These are phyloP conservation scores for Chloroclystis v-ata DNA, from an alignment of 2,888 invertebrate genomes.

Conservation along the genomic window DNA sequence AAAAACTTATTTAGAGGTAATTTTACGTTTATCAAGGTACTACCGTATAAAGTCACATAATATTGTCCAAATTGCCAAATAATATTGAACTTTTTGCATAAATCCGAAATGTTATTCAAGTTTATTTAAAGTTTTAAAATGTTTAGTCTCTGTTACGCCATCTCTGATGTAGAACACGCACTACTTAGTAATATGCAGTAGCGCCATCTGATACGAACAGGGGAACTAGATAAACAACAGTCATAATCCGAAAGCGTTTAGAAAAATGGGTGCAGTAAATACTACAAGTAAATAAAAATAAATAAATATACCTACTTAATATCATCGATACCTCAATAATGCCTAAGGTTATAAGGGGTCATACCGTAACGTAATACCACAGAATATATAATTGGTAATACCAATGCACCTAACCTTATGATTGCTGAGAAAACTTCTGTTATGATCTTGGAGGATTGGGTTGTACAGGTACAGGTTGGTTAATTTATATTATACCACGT, in stretches of 20 bases:
- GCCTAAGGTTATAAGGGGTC: slow-evolving; percentile 86
- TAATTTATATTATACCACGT: slow-evolving; percentile 37
- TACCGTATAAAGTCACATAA: too few relatives aligned
- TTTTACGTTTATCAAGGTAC: too few relatives aligned
- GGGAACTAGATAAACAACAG: too few relatives aligned
- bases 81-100: not conserved
- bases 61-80: too few relatives aligned
- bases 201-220: too few relatives aligned
- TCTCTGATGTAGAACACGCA: too few relatives aligned
- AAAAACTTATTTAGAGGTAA: too few relatives aligned
- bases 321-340: slow-evolving; percentile 89
- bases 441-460: slow-evolving; percentile 49
- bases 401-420: slow-evolving; percentile 89
- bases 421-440: slow-evolving; percentile 80
- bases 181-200: too few relatives aligned
- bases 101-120: not conserved
- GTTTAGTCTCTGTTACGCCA: too few relatives aligned
- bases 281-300: slow-evolving; percentile 80
- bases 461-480: not conserved
- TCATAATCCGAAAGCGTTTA: slow-evolving; percentile 77
- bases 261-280: slow-evolving; percentile 77
- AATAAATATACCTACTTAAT: slow-evolving; percentile 79
- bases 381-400: too few relatives aligned
- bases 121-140: too few relatives aligned
- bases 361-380: too few relatives aligned